These are phyloP conservation scores for Odontamblyopus lacepedii DNA, from an alignment of 2,797 vertebrate genomes.

Conservation along the genomic window DNA sequence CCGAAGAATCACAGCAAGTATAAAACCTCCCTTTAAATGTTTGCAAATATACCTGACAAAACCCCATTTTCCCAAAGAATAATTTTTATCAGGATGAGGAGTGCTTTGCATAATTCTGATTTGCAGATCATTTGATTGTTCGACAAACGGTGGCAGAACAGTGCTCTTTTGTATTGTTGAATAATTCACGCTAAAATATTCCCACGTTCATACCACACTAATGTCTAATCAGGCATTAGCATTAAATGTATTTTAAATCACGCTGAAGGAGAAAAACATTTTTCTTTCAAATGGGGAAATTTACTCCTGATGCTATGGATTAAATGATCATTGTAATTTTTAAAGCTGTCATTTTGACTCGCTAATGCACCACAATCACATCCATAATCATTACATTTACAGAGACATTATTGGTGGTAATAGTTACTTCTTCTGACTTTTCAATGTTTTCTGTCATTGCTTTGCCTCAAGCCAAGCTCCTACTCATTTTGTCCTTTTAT, in stretches of 20 bases:
- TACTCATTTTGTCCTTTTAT: conserved; percentile 22
- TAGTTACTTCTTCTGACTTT: conserved; percentile 5
- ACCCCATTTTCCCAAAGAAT: neutral
- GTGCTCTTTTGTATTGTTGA: conserved; percentile 9
- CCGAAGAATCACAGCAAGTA: conserved; percentile 2
- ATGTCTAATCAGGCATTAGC: conserved; percentile 12
- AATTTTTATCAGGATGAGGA: neutral
- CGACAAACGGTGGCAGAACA: conserved; percentile 10
- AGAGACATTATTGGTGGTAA: neutral
- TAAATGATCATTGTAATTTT: neutral
- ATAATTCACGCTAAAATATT: conserved; percentile 12
- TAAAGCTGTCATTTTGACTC: neutral
- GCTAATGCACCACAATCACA: neutral
- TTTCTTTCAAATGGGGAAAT: conserved; percentile 7
- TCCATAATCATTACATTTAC: neutral
- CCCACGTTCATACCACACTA: conserved; percentile 8
- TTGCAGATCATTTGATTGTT: conserved; percentile 19
- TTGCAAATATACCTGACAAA: conserved; percentile 12
- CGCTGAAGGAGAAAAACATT: neutral
- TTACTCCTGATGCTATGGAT: neutral
- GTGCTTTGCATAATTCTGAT: conserved; percentile 8
- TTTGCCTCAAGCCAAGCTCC: conserved; percentile 14
- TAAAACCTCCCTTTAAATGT: conserved; percentile 2
- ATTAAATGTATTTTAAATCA: conserved; percentile 16
- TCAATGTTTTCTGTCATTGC: conserved; percentile 2